Percentiles rank a stretch among this genome's conserved stretches.
phyloP scores from a whole-genome alignment of 2,113 vertebrate species.

The Ellobius talpinus region DNA sequence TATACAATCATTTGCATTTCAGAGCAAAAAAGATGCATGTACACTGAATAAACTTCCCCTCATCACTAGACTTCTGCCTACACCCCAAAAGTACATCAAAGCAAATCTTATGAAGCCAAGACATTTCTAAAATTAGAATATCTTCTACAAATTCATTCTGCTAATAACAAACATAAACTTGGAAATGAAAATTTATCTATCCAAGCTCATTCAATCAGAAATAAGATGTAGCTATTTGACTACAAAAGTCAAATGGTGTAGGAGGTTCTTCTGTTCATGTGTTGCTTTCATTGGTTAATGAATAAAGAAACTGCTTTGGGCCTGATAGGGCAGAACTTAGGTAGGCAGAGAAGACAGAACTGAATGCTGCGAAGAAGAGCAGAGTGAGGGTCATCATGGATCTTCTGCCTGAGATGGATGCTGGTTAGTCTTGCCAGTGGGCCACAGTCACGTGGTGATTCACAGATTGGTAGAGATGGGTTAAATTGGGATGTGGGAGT shows the following conservation, averaged over 20 bases:
- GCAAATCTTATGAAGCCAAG: constrained; percentile 1
- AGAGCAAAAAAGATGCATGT: constrained; percentile 4
- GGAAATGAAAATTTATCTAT: constrained; percentile 40
- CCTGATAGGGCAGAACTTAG: no score
- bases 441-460: no score
- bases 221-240: not conserved
- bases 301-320: no score
- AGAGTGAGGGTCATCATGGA: no score
- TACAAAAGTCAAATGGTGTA: not conserved
- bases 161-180: constrained; percentile 46
- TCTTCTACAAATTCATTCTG: constrained; percentile 21
- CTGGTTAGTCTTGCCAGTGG: no score
- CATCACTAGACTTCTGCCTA: not conserved
- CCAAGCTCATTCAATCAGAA: not conserved
- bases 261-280: no score
- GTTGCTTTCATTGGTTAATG: no score
- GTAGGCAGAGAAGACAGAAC: no score
- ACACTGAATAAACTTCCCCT: constrained; percentile 36
- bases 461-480: no score
- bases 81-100: constrained; percentile 24
- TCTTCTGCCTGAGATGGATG: no score
- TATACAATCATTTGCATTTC: not conserved
- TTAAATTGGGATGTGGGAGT: no score
- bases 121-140: not conserved
- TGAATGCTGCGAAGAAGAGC: no score